A percentile compares a stretch with the other conserved stretches of the same genome.
Evolutionary conservation across 2,888 invertebrate genomes (phyloP).

Genomic region (Cabera pusaria): DNA sequence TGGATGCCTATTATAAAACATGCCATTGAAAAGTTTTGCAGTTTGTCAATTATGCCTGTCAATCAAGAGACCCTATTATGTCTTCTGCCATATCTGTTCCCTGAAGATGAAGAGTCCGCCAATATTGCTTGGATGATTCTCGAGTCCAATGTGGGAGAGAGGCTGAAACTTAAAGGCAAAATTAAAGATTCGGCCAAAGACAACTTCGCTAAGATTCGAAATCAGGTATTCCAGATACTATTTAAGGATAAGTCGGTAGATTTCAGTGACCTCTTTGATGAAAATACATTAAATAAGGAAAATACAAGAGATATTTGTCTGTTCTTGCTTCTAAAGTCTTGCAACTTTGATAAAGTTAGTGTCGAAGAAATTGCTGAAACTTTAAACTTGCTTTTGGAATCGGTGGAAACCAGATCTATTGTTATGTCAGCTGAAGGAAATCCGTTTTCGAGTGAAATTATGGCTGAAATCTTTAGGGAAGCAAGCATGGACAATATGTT

Average conservation of each 20-base stretch:
- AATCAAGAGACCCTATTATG: conserved; percentile 83
- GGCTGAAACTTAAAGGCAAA: conserved; percentile 48
- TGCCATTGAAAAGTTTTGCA: conserved; percentile 75
- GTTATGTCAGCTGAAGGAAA: conserved; percentile 50
- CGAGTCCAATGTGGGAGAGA: conserved; percentile 63
- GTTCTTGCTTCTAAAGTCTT: conserved; percentile 70
- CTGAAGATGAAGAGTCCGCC: conserved; percentile 59
- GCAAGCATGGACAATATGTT: conserved; percentile 75
- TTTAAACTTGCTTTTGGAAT: conserved; percentile 68
- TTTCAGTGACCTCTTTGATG: conserved; percentile 56
- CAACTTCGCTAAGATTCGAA: conserved; percentile 48
- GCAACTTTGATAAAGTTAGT: conserved; percentile 58
- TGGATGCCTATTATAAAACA: conserved; percentile 67
- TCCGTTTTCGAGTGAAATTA: conserved; percentile 50
- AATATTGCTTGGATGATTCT: conserved; percentile 58
- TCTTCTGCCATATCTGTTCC: conserved; percentile 85
- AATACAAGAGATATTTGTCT: conserved; percentile 60
- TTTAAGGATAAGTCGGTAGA: conserved; percentile 50
- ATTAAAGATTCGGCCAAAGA: conserved; percentile 38
- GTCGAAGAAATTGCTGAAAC: conserved; percentile 61
- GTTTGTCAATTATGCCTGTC: conserved; percentile 63
- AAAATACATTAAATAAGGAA: conserved; percentile 50
- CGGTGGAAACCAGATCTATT: conserved; percentile 61
- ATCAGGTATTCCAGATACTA: conserved; percentile 56
- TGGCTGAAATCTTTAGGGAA: conserved; percentile 56